A percentile compares a stretch with the other conserved stretches of the same genome.
Conservation (phyloP, 2,888 invertebrate genomes). For the Zaprionus bogoriensis region DNA sequence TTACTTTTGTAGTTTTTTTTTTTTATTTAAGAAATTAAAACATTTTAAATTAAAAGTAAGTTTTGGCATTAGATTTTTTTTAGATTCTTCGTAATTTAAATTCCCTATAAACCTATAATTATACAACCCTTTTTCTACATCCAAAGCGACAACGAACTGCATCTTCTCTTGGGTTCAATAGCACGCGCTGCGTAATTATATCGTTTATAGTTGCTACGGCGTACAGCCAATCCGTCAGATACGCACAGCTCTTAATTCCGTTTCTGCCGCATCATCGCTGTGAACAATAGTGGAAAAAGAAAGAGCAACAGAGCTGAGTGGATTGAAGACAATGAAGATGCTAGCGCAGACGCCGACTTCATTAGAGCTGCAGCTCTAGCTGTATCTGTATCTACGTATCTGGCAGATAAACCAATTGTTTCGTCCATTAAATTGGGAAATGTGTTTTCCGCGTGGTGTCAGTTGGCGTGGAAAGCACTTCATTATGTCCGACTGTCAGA, state of each 20-base stretch:
- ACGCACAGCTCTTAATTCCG: slow-evolving; percentile 50
- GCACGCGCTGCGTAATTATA: slow-evolving; percentile 56
- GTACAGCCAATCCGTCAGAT: slow-evolving; percentile 63
- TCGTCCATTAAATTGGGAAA: slow-evolving; percentile 62
- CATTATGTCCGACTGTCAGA: slow-evolving; percentile 58
- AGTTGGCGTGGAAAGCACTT: slow-evolving; percentile 40
- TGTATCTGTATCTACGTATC: slow-evolving; percentile 14
- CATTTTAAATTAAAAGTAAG: too few relatives aligned
- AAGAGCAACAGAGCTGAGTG: not conserved
- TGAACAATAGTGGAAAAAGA: not conserved
- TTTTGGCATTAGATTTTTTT: too few relatives aligned
- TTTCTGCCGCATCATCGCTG: slow-evolving; percentile 59
- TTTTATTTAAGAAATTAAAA: too few relatives aligned
- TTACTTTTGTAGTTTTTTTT: too few relatives aligned
- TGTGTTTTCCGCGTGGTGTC: slow-evolving; percentile 30
- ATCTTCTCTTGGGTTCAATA: slow-evolving; percentile 56
- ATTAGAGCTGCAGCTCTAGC: slow-evolving; percentile 22
- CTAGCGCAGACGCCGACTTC: slow-evolving; percentile 25
- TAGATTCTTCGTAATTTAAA: too few relatives aligned
- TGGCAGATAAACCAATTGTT: slow-evolving; percentile 65
- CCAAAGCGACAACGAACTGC: too few relatives aligned
- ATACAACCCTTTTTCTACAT: too few relatives aligned
- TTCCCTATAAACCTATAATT: too few relatives aligned
- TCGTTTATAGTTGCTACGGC: slow-evolving; percentile 35
- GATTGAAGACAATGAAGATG: not conserved